Evolutionary conservation across 1,140 invertebrate genomes (phyloP).

Genomic region (Globodera rostochiensis): DNA sequence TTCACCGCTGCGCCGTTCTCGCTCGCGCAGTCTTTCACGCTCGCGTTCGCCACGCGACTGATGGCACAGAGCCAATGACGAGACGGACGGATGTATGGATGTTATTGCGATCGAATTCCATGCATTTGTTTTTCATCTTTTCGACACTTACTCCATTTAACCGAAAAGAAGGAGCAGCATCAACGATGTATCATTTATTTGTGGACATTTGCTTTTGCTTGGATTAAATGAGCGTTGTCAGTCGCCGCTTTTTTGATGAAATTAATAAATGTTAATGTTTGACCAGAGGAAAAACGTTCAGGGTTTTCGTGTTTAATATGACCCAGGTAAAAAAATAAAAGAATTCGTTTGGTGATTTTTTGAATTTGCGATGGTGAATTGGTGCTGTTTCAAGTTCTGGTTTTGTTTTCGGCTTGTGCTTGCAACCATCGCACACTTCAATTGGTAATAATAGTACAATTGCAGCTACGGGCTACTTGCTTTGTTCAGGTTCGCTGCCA

Average conservation of each 20-base stretch:
- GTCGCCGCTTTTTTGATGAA: too few relatives aligned
- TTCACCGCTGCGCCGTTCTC: constrained; percentile 24
- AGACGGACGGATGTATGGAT: background rate
- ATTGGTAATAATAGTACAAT: constrained; percentile 25
- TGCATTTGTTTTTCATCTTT: too few relatives aligned
- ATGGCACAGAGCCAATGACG: background rate
- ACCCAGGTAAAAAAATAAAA: too few relatives aligned
- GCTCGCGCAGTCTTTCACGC: constrained; percentile 19
- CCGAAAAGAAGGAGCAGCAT: background rate
- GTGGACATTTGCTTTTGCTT: background rate
- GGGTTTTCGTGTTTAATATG: too few relatives aligned
- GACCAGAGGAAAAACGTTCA: too few relatives aligned
- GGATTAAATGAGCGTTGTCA: background rate
- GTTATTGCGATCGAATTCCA: background rate
- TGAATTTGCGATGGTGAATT: constrained; percentile 21
- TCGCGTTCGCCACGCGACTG: constrained; percentile 30
- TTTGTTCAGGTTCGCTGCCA: constrained; percentile 32
- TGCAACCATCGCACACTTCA: constrained; percentile 44
- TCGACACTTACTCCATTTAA: too few relatives aligned
- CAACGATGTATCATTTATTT: background rate
- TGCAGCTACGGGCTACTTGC: background rate
- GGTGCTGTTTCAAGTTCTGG: constrained; percentile 52
- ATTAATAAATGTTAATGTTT: too few relatives aligned
- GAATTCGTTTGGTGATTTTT: too few relatives aligned
- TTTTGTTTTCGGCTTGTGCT: constrained; percentile 39